Base-by-base conservation (phyloP, 2,888 invertebrate genomes). In the Thecocarcelia acutangulata region DNA sequence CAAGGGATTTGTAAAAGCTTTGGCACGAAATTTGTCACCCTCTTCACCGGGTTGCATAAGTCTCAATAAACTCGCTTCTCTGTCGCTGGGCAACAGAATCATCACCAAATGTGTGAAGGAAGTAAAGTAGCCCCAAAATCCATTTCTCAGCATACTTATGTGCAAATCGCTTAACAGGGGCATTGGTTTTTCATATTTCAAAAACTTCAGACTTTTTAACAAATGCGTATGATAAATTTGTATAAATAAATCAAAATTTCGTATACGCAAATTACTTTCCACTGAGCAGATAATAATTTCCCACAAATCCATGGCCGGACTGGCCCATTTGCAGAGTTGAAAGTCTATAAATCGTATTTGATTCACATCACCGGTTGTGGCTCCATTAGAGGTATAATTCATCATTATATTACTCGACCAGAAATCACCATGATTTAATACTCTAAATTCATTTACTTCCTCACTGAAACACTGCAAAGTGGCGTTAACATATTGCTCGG, bases 401-500 rank as follows among this genome's bases (percentile, higher is more conserved):
- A 89, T 76, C 87, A 90, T 87, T 4, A 90, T 88, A 40, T 90
- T 90, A 52, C 89, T 90, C 5, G 88, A 89, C 90, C 90, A 90
- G 46, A 88, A 87, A 70, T 90, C 90, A 0, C 90, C 90, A 84
- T 90, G 90, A 84, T 90, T 90, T 2, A 90, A 84, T 0, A 90
- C 90, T 63, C 87, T 87, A 17, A 90, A 88, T 56, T 88, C 89
- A 9, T 84, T 82, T 1, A 86, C 84, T 70, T 89, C 86, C 2
- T 70, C 84, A 66, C 85, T 85, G 40, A 86, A 86, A 52, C 89
- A 89, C 37, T 85, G 84, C 46, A 87, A 87, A 0, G 86, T 85
- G 11, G 87, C 85, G 44, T 88, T 87, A 9, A 89, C 87, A 85
- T 88, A 89, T 61, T 90, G 88, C 70, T 89, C 88, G 11, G 88